Base-by-base conservation (phyloP, 2,797 vertebrate species). In the Hydrolagus colliei region DNA sequence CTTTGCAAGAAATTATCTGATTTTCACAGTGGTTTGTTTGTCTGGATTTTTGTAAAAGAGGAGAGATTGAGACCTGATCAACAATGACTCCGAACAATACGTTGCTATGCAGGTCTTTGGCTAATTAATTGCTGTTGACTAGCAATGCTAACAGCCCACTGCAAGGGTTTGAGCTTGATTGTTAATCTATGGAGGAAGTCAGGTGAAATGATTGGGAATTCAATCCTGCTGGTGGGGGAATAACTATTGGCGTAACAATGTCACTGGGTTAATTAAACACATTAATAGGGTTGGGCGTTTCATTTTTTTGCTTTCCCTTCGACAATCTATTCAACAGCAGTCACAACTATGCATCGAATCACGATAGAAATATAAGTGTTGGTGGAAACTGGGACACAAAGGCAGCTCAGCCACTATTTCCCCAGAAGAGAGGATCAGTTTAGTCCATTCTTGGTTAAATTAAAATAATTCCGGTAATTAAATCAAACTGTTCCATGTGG, bases 191-290 rank as follows among this genome's bases (percentile, higher is more conserved):
- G 86, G 87, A 86, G 88, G 86, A 88, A 90, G 87, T 89, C 88
- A 62, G 73, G 88, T 85, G 87, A 88, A 89, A 87, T 86, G 89
- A 90, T 86, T 88, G 78, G 88, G 89, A 88, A 89, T 89, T 86
- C 89, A 88, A 87, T 90, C 86, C 90, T 91, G 90, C 89, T 89
- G 88, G 87, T 90, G 89, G 78, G 88, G 88, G 92, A 90, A 92
- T 92, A 89, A 90, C 88, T 88, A 86, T 88, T 90, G 91, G 87
- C 92, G 89, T 92, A 91, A 93, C 90, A 91, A 85, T 91, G 91
- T 92, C 90, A 89, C 88, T 86, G 74, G 90, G 90, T 93, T 93
- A 93, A 93, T 93, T 93, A 93, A 92, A 93, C 90, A 92, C 89
- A 92, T 93, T 91, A 92, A 92, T 93, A 89, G 88, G 89, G 91